Percentiles rank a stretch among this genome's conserved stretches.
These are phyloP conservation scores for Junonia oenone DNA, from an alignment of 2,888 invertebrate species.

Conservation along the genomic window DNA sequence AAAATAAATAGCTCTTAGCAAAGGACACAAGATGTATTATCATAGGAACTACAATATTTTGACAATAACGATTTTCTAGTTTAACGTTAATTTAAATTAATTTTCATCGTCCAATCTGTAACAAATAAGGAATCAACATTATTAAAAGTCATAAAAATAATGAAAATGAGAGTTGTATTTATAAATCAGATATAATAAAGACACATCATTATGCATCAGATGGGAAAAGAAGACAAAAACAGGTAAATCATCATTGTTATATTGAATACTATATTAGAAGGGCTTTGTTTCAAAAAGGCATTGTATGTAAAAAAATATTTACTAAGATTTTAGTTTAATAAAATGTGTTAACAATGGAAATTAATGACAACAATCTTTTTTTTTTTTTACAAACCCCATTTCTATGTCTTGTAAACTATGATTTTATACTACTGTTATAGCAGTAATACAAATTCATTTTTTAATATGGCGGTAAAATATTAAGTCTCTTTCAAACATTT, in stretches of 20 bases:
- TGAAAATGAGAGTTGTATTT: neutral
- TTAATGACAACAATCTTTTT: no score
- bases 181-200: constrained; percentile 11
- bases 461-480: no score
- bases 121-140: constrained; percentile 33
- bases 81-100: neutral
- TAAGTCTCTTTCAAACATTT: no score
- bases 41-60: neutral
- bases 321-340: no score
- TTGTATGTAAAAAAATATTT: no score
- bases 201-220: constrained; percentile 60
- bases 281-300: no score
- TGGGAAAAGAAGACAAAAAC: constrained; percentile 76
- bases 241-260: constrained; percentile 50
- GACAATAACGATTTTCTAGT: neutral
- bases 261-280: no score
- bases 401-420: no score
- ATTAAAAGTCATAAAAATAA: constrained; percentile 22
- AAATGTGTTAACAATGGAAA: no score
- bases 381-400: no score
- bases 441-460: no score
- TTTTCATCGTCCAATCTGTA: constrained; percentile 22
- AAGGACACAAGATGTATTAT: neutral
- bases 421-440: no score
- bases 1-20: neutral